Base-by-base conservation (phyloP, 2,797 vertebrate species). In the Squalus acanthias region DNA sequence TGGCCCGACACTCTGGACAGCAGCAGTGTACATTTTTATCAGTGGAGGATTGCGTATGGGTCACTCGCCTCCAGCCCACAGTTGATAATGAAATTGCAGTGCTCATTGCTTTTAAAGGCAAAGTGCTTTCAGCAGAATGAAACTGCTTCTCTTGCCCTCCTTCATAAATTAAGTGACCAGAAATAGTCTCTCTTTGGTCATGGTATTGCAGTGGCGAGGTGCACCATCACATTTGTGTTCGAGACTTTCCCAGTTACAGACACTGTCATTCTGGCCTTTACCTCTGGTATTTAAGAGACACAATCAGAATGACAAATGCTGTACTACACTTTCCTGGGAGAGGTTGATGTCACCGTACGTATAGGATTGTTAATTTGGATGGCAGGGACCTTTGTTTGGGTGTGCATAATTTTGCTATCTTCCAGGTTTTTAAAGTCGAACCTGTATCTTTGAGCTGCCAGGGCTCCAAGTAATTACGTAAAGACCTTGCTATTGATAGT, bases 321-420 rank as follows among this genome's bases (percentile, higher is more conserved):
- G 20, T 72, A 72, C 24, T 72, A 22, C 26, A 76, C 17, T 95
- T 29, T 63, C 53, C 29, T 95, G 65, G 20, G 6, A 24, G 46
- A 67, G 92, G n/a, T n/a, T 50, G 24, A 46, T 39, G 22, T 12
- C 65, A 95, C 20, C 0, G 29, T 69, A 46, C 9, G 20, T 50
- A 26, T 95, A 12, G n/a, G 22, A 95, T 95, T 95, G 8, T 95
- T 95, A 22, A 95, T 95, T 46, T 50, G 39, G 67, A 69, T 95
- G 39, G 39, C 10, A 88, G 9, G 65, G 8, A 70, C 46, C 33
- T 70, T 39, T 69, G 22, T 50, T 87, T 50, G n/a, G 8, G 10
- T 69, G 7, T 46, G 65, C 39, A 70, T 69, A 60, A 60, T 53
- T 63, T 63, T 50, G 24, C 17, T 88, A 17, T 26, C 85, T 88